These are phyloP conservation scores for Notothenia rossii DNA, from an alignment of 2,113 vertebrate species.

Conservation along the genomic window DNA sequence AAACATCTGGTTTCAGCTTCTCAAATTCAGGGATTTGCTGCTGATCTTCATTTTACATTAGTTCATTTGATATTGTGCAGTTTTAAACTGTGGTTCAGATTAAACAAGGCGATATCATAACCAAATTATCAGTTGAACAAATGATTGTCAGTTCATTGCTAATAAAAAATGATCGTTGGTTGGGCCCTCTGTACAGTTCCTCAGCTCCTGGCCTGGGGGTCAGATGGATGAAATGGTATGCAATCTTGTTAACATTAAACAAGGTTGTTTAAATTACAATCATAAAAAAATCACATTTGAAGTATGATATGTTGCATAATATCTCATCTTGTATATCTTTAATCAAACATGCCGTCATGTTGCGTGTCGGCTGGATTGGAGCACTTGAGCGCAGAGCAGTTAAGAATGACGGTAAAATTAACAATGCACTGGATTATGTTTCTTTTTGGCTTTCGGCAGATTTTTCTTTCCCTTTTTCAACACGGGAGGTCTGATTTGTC, in stretches of 20 bases:
- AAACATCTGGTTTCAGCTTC: not conserved
- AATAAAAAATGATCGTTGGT: not conserved
- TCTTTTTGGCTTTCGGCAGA: conserved; percentile 61
- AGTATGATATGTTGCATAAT: conserved; percentile 21
- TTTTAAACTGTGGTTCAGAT: not conserved
- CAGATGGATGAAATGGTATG: not conserved
- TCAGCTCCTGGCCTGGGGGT: not conserved
- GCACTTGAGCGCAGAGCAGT: conserved; percentile 11
- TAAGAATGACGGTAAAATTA: conserved; percentile 52
- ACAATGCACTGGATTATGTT: conserved; percentile 55
- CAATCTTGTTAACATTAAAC: conserved; percentile 9
- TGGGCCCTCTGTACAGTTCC: not conserved
- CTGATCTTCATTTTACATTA: not conserved
- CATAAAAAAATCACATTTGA: conserved; percentile 22
- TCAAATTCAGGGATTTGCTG: not conserved
- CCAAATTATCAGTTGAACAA: too few species aligned
- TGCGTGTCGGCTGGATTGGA: conserved; percentile 53
- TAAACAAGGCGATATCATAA: too few species aligned
- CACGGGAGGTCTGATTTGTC: conserved; percentile 68
- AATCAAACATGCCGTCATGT: conserved; percentile 62
- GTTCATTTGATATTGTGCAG: not conserved
- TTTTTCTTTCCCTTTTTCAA: conserved; percentile 51
- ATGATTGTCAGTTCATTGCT: too few species aligned
- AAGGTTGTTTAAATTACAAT: conserved; percentile 30
- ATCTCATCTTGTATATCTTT: conserved; percentile 34